Conservation (phyloP, 2,797 vertebrate genomes). For the Chelonia mydas region DNA sequence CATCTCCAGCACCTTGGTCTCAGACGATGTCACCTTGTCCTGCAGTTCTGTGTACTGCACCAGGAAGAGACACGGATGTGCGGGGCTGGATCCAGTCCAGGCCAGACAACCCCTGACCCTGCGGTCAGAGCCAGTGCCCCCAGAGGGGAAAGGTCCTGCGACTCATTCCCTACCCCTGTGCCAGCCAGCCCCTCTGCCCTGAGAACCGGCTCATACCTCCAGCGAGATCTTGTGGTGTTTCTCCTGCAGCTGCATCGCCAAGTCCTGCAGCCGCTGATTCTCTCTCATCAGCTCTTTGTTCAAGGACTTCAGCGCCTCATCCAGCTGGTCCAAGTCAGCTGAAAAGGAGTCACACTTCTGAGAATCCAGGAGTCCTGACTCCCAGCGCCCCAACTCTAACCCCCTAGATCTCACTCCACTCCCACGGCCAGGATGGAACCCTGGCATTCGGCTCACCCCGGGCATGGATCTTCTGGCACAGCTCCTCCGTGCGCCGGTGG, state of each 20-base stretch:
- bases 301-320: conserved; percentile 78
- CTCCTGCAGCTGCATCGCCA: conserved; percentile 90
- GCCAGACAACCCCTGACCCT: too few species aligned
- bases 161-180: neutral
- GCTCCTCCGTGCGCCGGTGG: conserved; percentile 86
- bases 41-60: conserved; percentile 92
- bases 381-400: neutral
- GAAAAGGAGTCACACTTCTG: neutral
- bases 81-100: neutral
- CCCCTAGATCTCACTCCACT: neutral
- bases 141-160: neutral
- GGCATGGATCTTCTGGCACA: conserved; percentile 85
- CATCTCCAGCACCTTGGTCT: conserved; percentile 97
- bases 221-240: conserved; percentile 93
- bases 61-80: neutral
- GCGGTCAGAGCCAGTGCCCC: neutral
- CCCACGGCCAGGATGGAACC: neutral
- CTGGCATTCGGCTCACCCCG: conserved; percentile 79
- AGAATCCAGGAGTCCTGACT: neutral
- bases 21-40: conserved; percentile 93
- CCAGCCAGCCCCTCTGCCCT: neutral
- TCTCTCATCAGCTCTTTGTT: conserved; percentile 87
- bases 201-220: conserved; percentile 81
- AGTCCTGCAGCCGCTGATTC: conserved; percentile 88
- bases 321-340: conserved; percentile 79